A percentile compares a stretch with the other conserved stretches of the same genome.
Conservation (phyloP, 2,113 vertebrate genomes). For the Hemichromis elongatus region DNA sequence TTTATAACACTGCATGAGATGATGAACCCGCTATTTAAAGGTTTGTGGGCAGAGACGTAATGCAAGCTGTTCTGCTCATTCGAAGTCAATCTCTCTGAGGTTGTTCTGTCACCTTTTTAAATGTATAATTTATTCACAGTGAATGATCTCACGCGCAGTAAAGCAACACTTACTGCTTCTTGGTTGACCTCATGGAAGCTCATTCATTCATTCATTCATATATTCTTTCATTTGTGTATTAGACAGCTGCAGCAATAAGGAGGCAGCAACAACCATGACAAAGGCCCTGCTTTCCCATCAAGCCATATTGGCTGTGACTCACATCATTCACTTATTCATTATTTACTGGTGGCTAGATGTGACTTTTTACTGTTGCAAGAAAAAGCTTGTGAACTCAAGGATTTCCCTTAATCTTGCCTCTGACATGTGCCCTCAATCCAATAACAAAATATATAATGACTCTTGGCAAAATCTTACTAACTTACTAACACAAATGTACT, state of each 20-base stretch:
- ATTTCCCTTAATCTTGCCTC: not conserved
- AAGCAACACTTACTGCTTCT: not conserved
- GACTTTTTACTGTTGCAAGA: not conserved
- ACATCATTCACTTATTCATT: not conserved
- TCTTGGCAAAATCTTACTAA: not conserved
- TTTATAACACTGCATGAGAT: conserved; percentile 3
- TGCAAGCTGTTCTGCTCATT: not conserved
- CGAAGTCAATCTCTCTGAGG: not conserved
- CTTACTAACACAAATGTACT: not conserved
- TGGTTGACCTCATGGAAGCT: not conserved
- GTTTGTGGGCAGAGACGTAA: not conserved
- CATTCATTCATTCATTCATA: not conserved
- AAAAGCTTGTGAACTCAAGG: not conserved
- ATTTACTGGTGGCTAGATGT: not conserved
- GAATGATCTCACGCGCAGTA: not conserved
- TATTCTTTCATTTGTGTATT: not conserved
- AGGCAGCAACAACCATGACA: not conserved
- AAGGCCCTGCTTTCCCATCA: not conserved
- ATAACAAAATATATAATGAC: not conserved
- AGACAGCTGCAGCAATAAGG: not conserved
- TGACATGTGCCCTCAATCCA: not conserved
- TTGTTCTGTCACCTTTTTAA: not conserved
- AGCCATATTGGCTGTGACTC: not conserved
- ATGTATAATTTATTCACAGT: conserved; percentile 16
- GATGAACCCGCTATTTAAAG: conserved; percentile 18